These are phyloP conservation scores for Listrodromus nycthemerus DNA, from an alignment of 2,888 invertebrate species.

Conservation along the genomic window DNA sequence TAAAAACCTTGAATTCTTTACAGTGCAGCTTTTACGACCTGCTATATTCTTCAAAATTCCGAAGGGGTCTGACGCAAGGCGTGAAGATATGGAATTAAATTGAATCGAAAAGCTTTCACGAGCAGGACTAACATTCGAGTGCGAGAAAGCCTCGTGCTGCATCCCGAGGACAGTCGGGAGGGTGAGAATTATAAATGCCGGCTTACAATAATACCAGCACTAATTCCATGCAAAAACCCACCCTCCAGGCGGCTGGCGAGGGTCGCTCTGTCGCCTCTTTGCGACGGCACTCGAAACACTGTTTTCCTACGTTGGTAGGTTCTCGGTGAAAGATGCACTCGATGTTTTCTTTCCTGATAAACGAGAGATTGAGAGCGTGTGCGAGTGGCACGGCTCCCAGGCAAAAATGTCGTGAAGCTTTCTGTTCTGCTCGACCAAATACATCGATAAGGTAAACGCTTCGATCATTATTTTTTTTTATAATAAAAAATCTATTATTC, in stretches of 20 bases:
- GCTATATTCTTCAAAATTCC: constrained; percentile 16
- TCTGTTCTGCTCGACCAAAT: background rate
- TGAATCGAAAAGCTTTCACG: constrained; percentile 73
- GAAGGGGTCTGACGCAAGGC: constrained; percentile 23
- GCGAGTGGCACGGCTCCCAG: background rate
- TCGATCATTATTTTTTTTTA: background rate
- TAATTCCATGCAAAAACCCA: constrained; percentile 81
- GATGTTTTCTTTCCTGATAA: constrained; percentile 64
- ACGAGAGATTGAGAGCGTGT: constrained; percentile 14
- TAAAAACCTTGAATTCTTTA: background rate
- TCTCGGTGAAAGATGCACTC: constrained; percentile 53
- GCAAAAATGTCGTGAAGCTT: constrained; percentile 13
- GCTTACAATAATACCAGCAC: constrained; percentile 82
- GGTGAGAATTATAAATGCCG: constrained; percentile 80
- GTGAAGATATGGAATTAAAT: constrained; percentile 75
- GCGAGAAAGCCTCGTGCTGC: constrained; percentile 39
- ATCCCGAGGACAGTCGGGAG: constrained; percentile 57
- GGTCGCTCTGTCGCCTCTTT: constrained; percentile 39
- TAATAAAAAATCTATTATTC: background rate
- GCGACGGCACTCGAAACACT: constrained; percentile 35
- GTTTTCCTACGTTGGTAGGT: constrained; percentile 53
- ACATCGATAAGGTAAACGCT: background rate
- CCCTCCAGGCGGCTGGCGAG: constrained; percentile 42
- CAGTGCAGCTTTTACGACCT: background rate
- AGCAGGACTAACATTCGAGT: constrained; percentile 42